Evolutionary conservation across 92 coral and sea anemone genomes (phyloP), one percentile per base, ranked within the genome.

Genomic region (Bergia sp.): DNA sequence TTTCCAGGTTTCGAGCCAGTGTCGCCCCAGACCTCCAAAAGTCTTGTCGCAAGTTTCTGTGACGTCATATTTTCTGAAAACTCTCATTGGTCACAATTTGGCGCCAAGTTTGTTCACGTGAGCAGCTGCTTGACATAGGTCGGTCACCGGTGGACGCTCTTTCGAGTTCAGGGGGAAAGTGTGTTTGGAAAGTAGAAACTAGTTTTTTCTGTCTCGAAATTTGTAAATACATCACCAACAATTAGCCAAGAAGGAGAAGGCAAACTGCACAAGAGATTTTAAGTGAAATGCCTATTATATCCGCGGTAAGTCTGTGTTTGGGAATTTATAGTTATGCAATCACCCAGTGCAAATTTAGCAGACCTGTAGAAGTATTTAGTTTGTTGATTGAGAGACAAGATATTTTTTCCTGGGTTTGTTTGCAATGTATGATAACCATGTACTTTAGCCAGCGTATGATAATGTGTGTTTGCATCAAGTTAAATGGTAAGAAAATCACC

Each of bases 21-120:
- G 69, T 61, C 69, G 69, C 18, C 69, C 69, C 69, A 61, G 69
- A 20, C 69, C 69, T 20, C 69, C 69, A 20, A 61, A 61, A 61
- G 16, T 16, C 0, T 20, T 18, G 18, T 7, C 69, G 16, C 20
- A 23, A 20, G n/a, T 6, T 16, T 23, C 18, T 61, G 6, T 82
- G 50, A 64, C 82, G 50, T 76, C 44, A 41, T 41, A 18, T 9
- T 41, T 43, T 20, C 55, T 4, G 2, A 42, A 78, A 77, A 29
- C 82, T 44, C n/a, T 57, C 57, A 77, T 65, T 55, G 73, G 78
- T 12, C 36, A 78, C 61, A 47, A n/a, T 78, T 78, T 78, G 61
- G 82, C 82, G 82, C 82, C 82, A 78, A 78, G 82, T 47, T 78
- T 29, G 38, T 57, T 80, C 73, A 80, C 85, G 73, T 80, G 85